Percentiles rank a stretch among this genome's conserved stretches.
These are phyloP conservation scores for Channa argus DNA, from an alignment of 2,113 vertebrate species.

Conservation along the genomic window DNA sequence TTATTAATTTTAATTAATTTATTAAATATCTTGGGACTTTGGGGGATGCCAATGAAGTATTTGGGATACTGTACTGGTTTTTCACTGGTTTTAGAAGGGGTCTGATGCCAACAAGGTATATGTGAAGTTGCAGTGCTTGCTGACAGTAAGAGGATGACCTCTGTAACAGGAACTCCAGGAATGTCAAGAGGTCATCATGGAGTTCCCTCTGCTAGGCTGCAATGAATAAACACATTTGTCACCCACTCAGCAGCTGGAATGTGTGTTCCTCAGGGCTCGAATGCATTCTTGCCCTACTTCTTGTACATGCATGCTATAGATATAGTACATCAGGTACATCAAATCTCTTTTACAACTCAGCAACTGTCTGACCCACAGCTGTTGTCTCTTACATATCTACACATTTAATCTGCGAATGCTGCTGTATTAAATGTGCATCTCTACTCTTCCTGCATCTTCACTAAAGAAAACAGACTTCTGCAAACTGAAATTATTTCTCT, in stretches of 20 bases:
- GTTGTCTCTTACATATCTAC: constrained; percentile 29
- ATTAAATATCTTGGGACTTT: not conserved
- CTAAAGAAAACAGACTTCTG: constrained; percentile 22
- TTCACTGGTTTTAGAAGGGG: constrained; percentile 10
- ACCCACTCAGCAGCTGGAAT: constrained; percentile 35
- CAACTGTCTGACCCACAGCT: constrained; percentile 22
- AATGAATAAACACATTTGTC: constrained; percentile 49
- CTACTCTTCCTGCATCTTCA: not conserved
- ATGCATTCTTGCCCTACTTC: constrained; percentile 1
- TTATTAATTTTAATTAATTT: too few species aligned
- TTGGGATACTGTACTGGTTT: not conserved
- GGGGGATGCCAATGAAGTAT: not conserved
- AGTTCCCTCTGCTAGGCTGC: constrained; percentile 31
- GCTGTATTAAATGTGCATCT: not conserved
- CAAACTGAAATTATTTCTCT: constrained; percentile 22
- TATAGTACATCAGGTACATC: constrained; percentile 4
- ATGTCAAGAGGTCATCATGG: constrained; percentile 48
- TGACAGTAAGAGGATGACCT: constrained; percentile 18
- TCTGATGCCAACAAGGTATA: constrained; percentile 20
- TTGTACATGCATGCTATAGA: constrained; percentile 29
- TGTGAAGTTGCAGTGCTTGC: constrained; percentile 5
- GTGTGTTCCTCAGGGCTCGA: constrained; percentile 19
- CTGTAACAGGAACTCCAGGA: constrained; percentile 48
- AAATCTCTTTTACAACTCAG: constrained; percentile 12
- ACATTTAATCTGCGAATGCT: constrained; percentile 9